These are phyloP conservation scores for Protophormia terraenovae DNA, from an alignment of 2,888 invertebrate species.

Conservation along the genomic window DNA sequence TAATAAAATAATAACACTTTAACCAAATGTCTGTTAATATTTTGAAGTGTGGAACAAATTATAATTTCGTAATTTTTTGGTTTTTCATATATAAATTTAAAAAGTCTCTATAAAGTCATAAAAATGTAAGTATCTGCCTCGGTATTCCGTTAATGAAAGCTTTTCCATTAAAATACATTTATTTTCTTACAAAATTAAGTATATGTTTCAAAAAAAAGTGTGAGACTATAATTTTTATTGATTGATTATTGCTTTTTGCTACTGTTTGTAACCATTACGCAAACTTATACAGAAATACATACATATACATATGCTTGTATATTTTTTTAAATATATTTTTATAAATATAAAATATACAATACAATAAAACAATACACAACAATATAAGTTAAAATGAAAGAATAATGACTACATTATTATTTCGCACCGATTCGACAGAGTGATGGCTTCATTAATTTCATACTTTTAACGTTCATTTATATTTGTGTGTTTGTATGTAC, in stretches of 20 bases:
- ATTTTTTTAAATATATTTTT: neutral
- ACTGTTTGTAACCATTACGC: too few relatives aligned
- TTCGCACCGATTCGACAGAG: conserved; percentile 30
- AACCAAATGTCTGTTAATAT: too few relatives aligned
- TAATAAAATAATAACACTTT: too few relatives aligned
- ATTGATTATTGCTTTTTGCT: neutral
- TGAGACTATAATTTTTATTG: neutral
- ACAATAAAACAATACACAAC: neutral
- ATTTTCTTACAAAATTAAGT: neutral
- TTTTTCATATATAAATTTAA: too few relatives aligned
- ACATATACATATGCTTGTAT: neutral
- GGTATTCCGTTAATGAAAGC: too few relatives aligned
- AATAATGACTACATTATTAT: conserved; percentile 38
- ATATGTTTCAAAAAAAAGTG: neutral
- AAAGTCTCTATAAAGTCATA: too few relatives aligned
- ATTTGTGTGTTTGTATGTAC: conserved; percentile 1
- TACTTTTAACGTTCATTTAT: conserved; percentile 38
- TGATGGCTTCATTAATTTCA: conserved; percentile 60
- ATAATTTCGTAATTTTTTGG: too few relatives aligned
- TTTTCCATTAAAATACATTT: neutral
- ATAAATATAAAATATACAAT: neutral
- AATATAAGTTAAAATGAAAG: conserved; percentile 15
- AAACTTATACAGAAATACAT: neutral
- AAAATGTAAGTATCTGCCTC: too few relatives aligned
- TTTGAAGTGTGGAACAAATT: too few relatives aligned